phyloP scores from a whole-genome alignment of 2,113 vertebrate species.

The Protobothrops mucrosquamatus region DNA sequence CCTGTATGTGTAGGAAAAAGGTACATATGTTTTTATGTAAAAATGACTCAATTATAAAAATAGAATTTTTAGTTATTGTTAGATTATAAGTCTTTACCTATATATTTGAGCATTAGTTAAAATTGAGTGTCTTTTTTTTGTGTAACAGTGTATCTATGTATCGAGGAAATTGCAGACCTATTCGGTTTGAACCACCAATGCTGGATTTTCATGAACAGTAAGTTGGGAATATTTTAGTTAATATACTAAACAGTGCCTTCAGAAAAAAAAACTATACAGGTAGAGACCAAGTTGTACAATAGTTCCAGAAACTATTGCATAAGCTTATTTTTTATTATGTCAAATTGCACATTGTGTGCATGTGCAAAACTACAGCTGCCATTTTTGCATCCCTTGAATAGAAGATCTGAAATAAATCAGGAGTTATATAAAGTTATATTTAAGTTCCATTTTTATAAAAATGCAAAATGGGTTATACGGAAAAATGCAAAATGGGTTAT shows the following conservation, averaged over 20 bases:
- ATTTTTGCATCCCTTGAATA: not conserved
- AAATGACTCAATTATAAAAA: not conserved
- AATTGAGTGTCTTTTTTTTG: slow-evolving; percentile 41
- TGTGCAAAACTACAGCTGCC: not conserved
- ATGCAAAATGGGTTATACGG: not conserved
- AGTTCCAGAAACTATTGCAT: not conserved
- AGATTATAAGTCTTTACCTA: slow-evolving; percentile 3
- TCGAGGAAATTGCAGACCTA: slow-evolving; percentile 91
- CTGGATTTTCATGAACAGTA: slow-evolving; percentile 98
- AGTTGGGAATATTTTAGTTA: slow-evolving; percentile 63
- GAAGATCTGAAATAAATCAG: not conserved
- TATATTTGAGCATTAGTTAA: not conserved
- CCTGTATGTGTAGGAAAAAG: too few relatives aligned
- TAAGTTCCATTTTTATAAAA: not conserved
- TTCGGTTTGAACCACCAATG: slow-evolving; percentile 98
- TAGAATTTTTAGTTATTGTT: not conserved
- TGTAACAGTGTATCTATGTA: slow-evolving; percentile 85
- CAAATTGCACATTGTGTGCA: not conserved
- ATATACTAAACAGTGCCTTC: not conserved
- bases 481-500: not conserved
- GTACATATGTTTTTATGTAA: not conserved
- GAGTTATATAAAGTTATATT: not conserved
- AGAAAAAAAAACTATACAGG: not conserved
- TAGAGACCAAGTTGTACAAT: not conserved
- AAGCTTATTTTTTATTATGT: not conserved